phyloP scores from a whole-genome alignment of 2,797 vertebrate genomes.

The Anas bernieri region DNA sequence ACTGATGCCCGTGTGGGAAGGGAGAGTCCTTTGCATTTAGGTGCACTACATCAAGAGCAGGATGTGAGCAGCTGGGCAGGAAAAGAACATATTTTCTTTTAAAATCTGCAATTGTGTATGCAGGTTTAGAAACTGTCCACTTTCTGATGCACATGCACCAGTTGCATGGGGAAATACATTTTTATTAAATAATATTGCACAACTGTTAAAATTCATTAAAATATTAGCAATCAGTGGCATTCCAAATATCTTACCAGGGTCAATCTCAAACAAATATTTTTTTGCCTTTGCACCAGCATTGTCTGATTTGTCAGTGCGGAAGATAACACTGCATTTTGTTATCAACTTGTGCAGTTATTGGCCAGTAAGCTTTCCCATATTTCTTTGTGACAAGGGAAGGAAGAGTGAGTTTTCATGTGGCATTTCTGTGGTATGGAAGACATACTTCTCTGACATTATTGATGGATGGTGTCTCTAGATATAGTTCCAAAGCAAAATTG shows the following conservation, averaged over 20 bases:
- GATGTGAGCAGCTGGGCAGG: background rate
- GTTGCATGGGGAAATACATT: background rate
- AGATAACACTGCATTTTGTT: background rate
- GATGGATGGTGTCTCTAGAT: background rate
- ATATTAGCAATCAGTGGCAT: background rate
- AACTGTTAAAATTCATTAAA: background rate
- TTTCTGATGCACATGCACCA: background rate
- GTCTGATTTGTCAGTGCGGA: background rate
- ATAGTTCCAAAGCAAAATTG: constrained; percentile 6
- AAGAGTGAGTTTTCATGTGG: accelerated
- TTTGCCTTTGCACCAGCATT: background rate
- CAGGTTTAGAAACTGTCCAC: background rate
- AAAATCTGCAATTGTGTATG: background rate
- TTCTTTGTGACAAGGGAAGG: background rate
- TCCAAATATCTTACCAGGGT: background rate
- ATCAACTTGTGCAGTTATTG: background rate
- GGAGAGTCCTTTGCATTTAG: background rate
- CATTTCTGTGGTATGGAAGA: background rate
- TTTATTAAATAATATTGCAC: background rate
- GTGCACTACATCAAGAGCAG: background rate
- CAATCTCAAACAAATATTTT: background rate
- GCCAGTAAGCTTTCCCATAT: background rate
- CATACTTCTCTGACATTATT: background rate
- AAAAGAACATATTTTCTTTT: background rate
- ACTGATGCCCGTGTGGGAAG: background rate